Evolutionary conservation across 2,888 invertebrate species (phyloP).

Genomic region (Belgica antarctica): DNA sequence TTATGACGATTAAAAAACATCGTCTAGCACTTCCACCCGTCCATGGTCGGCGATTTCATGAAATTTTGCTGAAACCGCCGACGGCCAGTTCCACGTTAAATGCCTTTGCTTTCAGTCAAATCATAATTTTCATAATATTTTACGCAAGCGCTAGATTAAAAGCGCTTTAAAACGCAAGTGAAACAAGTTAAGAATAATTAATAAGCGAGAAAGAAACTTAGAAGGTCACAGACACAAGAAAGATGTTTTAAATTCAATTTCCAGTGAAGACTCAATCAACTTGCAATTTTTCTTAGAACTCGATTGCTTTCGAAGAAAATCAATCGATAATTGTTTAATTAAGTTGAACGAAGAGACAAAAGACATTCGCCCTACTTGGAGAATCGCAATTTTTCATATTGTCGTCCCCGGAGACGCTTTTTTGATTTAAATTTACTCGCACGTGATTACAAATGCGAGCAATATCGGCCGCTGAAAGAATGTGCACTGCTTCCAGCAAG

Average conservation of each 20-base stretch:
- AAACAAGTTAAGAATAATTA: background rate
- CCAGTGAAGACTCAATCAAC: conserved; percentile 40
- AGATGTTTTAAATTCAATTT: conserved; percentile 40
- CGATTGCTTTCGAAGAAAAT: conserved; percentile 32
- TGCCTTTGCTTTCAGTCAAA: background rate
- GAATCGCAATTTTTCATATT: background rate
- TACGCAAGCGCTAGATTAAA: too few relatives aligned
- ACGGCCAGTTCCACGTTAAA: conserved; percentile 45
- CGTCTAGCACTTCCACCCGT: background rate
- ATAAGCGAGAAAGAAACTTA: background rate
- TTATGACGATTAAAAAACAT: background rate
- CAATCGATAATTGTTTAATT: conserved; percentile 39
- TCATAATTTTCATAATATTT: background rate
- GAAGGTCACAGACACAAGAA: conserved; percentile 11
- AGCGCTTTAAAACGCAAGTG: too few relatives aligned
- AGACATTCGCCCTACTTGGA: background rate
- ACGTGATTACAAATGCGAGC: conserved; percentile 33
- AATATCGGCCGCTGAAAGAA: background rate
- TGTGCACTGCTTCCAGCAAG: background rate
- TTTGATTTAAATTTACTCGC: conserved; percentile 20
- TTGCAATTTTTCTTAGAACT: conserved; percentile 25
- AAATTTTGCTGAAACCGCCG: conserved; percentile 39
- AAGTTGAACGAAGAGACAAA: background rate
- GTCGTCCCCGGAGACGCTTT: background rate
- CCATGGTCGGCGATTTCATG: too few relatives aligned